These are phyloP conservation scores for Chrysaora quinquecirrha DNA, from an alignment of 30 jellyfish, hydroid and myxozoan genomes.

Conservation along the genomic window DNA sequence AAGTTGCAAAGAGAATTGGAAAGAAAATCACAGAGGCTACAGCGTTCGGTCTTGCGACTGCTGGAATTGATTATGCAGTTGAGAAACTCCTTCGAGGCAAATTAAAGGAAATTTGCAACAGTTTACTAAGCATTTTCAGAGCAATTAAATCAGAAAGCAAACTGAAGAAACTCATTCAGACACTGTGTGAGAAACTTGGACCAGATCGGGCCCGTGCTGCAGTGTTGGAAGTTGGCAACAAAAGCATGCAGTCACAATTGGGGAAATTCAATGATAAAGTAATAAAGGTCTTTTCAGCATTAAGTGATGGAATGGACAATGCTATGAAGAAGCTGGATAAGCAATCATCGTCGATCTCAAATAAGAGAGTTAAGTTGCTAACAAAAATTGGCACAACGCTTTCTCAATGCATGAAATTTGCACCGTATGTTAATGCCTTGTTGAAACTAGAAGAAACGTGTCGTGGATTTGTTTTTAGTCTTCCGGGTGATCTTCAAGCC, in stretches of 20 bases:
- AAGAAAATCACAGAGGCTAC: conserved; percentile 36
- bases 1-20: conserved; percentile 32
- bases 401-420: too few species aligned
- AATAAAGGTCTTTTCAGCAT: background rate
- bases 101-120: background rate
- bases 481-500: too few species aligned
- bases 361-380: too few species aligned
- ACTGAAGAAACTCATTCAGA: conserved; percentile 15
- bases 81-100: conserved; percentile 9
- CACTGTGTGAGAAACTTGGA: conserved; percentile 19
- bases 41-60: conserved; percentile 33
- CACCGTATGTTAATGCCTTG: too few species aligned
- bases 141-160: background rate
- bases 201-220: background rate
- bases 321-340: conserved; percentile 15
- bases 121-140: background rate
- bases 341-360: background rate
- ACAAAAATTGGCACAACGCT: too few species aligned
- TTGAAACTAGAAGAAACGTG: too few species aligned
- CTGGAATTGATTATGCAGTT: conserved; percentile 1
- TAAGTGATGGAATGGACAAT: conserved; percentile 5
- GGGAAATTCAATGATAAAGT: background rate
- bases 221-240: background rate
- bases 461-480: too few species aligned
- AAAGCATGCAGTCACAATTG: background rate